A percentile compares a stretch with the other conserved stretches of the same genome.
These are phyloP conservation scores for Fragum fragum DNA, from an alignment of 2,888 invertebrate genomes.

Conservation along the genomic window DNA sequence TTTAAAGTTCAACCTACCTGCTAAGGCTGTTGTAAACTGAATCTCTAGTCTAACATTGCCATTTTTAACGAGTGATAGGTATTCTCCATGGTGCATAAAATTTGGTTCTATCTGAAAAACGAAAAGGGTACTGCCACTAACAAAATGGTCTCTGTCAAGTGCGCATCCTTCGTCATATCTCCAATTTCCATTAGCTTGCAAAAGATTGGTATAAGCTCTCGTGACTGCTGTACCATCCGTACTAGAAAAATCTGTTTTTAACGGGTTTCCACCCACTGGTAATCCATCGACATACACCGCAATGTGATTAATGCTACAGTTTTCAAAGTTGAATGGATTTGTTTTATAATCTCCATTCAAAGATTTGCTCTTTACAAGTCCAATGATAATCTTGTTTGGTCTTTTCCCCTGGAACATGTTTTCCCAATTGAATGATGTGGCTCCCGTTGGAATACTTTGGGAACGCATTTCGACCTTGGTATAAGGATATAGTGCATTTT, in stretches of 20 bases:
- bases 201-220: constrained; percentile 47
- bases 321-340: constrained; percentile 23
- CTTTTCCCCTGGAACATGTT: constrained; percentile 55
- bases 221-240: constrained; percentile 22
- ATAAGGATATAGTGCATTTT: constrained; percentile 32
- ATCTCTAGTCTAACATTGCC: constrained; percentile 52
- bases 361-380: constrained; percentile 47
- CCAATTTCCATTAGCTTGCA: constrained; percentile 44
- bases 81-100: constrained; percentile 53
- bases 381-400: constrained; percentile 46
- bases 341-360: constrained; percentile 32
- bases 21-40: constrained; percentile 28
- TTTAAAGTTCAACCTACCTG: constrained; percentile 26
- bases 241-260: constrained; percentile 43
- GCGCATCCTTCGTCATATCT: constrained; percentile 41
- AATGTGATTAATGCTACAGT: constrained; percentile 46
- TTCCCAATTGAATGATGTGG: constrained; percentile 46
- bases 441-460: constrained; percentile 41
- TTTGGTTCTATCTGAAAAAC: constrained; percentile 52
- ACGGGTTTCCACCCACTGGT: constrained; percentile 47
- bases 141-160: constrained; percentile 36
- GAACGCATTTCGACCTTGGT: constrained; percentile 35
- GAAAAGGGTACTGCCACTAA: constrained; percentile 42
- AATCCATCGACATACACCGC: constrained; percentile 51
- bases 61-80: constrained; percentile 42